phyloP scores from a whole-genome alignment of 2,797 vertebrate species.

The Decapterus maruadsi region DNA sequence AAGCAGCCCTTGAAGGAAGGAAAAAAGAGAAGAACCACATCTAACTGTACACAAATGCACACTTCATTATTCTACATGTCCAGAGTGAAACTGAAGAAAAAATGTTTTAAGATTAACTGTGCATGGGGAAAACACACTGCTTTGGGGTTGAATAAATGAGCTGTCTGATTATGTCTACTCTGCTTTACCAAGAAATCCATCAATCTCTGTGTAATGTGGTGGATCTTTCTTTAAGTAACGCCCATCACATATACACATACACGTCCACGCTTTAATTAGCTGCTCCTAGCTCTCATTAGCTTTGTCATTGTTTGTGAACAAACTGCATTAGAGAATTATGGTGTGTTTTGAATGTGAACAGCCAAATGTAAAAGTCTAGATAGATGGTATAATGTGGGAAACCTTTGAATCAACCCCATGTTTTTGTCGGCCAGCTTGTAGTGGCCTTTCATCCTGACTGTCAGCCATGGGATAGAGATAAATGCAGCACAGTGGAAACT shows the following conservation, averaged over 20 bases:
- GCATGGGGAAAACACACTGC: constrained; percentile 9
- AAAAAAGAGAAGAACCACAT: constrained; percentile 14
- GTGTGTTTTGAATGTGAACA: constrained; percentile 3
- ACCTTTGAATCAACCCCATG: constrained; percentile 77
- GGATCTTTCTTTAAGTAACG: constrained; percentile 38
- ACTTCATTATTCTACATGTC: constrained; percentile 21
- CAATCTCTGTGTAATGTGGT: constrained; percentile 28
- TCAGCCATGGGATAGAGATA: constrained; percentile 61
- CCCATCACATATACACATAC: background rate
- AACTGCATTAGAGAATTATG: background rate
- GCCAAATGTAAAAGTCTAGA: constrained; percentile 64
- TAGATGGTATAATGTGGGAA: constrained; percentile 67
- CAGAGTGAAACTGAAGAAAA: constrained; percentile 31
- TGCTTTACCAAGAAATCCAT: constrained; percentile 42
- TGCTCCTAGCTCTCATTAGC: constrained; percentile 27
- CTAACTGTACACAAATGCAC: constrained; percentile 7
- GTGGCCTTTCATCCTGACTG: constrained; percentile 71
- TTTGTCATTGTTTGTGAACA: constrained; percentile 39
- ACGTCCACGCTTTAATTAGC: constrained; percentile 47
- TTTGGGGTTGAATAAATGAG: constrained; percentile 32
- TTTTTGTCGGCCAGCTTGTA: constrained; percentile 69
- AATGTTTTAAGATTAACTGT: constrained; percentile 16
- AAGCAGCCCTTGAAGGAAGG: constrained; percentile 31
- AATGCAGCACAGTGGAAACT: constrained; percentile 45
- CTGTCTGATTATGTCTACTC: constrained; percentile 18